A percentile compares a stretch with the other conserved stretches of the same genome.
phyloP scores from a whole-genome alignment of 2,113 vertebrate species.

The Excalfactoria chinensis region DNA sequence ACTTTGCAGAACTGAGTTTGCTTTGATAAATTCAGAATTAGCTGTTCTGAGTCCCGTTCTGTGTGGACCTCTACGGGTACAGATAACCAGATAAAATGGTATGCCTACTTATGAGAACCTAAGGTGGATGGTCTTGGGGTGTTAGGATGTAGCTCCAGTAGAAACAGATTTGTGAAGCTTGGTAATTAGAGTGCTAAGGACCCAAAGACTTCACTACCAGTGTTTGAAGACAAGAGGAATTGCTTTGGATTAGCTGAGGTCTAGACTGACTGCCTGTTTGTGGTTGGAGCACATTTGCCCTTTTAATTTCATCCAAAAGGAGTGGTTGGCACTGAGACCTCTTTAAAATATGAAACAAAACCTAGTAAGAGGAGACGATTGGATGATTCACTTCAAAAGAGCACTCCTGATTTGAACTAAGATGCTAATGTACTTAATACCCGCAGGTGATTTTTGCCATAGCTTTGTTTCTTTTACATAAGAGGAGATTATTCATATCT shows the following conservation, averaged over 20 bases:
- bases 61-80: not conserved
- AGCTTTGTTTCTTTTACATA: conserved; percentile 19
- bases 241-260: conserved; percentile 44
- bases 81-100: not conserved
- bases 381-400: conserved; percentile 54
- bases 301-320: conserved; percentile 54
- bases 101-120: not conserved
- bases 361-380: conserved; percentile 8
- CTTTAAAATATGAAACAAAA: conserved; percentile 33
- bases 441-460: not conserved
- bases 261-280: conserved; percentile 58
- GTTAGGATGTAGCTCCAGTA: not conserved
- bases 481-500: not conserved
- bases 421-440: conserved; percentile 5
- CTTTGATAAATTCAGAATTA: not conserved
- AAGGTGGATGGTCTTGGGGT: conserved; percentile 13
- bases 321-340: conserved; percentile 45
- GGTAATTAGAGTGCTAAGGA: conserved; percentile 18
- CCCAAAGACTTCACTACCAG: not conserved
- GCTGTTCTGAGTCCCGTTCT: not conserved
- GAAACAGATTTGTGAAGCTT: not conserved
- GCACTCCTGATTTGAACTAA: conserved; percentile 34
- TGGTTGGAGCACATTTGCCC: conserved; percentile 48
- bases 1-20: not conserved
- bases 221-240: conserved; percentile 19